Evolutionary conservation across 1,140 invertebrate species (phyloP), one percentile per base, ranked within the genome.

Genomic region (Danaus plexippus): DNA sequence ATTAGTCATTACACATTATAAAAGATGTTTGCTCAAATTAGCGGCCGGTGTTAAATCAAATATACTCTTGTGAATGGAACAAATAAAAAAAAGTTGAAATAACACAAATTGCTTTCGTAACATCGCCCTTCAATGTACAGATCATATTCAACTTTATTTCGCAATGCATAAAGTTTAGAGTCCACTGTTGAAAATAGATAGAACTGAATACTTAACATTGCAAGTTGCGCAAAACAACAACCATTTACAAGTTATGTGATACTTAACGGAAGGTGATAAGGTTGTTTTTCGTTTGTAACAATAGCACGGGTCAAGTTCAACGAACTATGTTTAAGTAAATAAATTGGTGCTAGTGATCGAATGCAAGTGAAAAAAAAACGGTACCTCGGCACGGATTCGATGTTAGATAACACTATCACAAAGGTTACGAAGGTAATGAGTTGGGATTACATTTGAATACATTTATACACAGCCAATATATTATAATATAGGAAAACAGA

Each of bases 241-340:
- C 2, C 22, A 32, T 32, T 32, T 32, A 32, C 22, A 32, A 32
- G 22, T 32, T 8, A 7, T 32, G 7, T 32, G 22, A 32, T 32
- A 0, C 22, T 32, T 32, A 61, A 46, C 11, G 11, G 44, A 9
- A 43, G n/a, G 54, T 47, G 32, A 52, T 55, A 61, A 47, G 48
- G 54, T 55, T 41, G 47, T 43, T 50, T 48, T 62, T 62, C 42
- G 55, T 47, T 59, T 50, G 52, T 57, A 42, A 41, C 46, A 47
- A 52, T 47, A 40, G 43, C 10, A 13, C 46, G 22, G 22, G 22
- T 46, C 11, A 59, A 62, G 80, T 77, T 83, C 77, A 75, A 67
- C 68, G 80, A 76, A 76, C 77, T 61, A 67, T 66, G 72, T 61
- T 66, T 77, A 74, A 74, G 75, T 67, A 79, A 83, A 83, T 80